A percentile compares a stretch with the other conserved stretches of the same genome.
Evolutionary conservation across 2,888 invertebrate genomes (phyloP).

Genomic region (Anthoptus insignis): DNA sequence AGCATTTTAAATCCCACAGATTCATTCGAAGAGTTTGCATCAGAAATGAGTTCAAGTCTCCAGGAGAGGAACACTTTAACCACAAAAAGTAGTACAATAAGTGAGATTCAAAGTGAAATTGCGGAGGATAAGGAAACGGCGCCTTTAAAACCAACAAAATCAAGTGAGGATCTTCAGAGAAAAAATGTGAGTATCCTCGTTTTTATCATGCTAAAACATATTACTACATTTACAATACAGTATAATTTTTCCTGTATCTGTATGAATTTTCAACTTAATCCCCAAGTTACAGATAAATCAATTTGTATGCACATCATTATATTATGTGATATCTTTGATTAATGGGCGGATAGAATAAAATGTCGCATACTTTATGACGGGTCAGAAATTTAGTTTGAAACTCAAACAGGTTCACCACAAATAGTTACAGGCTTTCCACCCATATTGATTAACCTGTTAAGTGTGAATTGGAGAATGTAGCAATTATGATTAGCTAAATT

Average conservation of each 20-base stretch:
- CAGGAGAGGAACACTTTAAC: constrained; percentile 84
- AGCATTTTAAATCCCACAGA: constrained; percentile 91
- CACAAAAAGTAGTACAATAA: constrained; percentile 86
- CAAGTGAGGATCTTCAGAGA: constrained; percentile 71
- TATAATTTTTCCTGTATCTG: neutral
- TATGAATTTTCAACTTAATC: neutral
- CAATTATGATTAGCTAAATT: no score
- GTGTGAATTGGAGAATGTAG: no score
- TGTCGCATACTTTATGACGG: no score
- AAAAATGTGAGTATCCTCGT: constrained; percentile 68
- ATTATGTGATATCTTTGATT: no score
- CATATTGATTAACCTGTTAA: no score
- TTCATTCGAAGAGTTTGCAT: constrained; percentile 90
- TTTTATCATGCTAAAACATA: no score
- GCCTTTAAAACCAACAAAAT: constrained; percentile 66
- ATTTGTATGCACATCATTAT: no score
- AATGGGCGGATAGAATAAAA: no score
- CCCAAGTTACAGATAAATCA: neutral
- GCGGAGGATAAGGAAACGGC: constrained; percentile 69
- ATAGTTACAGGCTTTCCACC: no score
- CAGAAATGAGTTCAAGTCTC: constrained; percentile 88
- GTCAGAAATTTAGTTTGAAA: no score
- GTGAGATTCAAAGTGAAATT: constrained; percentile 86
- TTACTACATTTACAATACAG: neutral
- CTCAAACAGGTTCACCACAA: no score